Conservation (phyloP, 2,113 vertebrate species). For the Sclerurus mexicanus region DNA sequence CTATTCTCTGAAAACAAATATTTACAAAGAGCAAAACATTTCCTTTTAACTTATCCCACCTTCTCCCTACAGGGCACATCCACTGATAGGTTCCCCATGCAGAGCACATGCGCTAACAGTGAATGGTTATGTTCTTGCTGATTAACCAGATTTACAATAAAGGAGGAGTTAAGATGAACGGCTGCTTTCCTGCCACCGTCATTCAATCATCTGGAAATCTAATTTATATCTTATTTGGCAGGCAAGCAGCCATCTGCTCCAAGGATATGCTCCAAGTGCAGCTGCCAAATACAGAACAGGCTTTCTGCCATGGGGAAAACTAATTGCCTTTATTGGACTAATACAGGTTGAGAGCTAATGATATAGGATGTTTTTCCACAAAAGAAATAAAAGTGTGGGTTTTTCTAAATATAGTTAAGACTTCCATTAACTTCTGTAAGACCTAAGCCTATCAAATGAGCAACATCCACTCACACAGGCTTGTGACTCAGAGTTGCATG, state of each 20-base stretch:
- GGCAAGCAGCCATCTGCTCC: conserved; percentile 74
- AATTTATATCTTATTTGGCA: conserved; percentile 69
- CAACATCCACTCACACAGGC: not conserved
- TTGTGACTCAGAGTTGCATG: not conserved
- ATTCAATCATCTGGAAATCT: conserved; percentile 75
- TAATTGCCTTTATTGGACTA: conserved; percentile 68
- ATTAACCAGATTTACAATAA: not conserved
- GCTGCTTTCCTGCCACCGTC: conserved; percentile 43
- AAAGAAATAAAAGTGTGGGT: not conserved
- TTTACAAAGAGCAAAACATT: not conserved
- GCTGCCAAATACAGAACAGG: conserved; percentile 62
- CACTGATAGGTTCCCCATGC: not conserved
- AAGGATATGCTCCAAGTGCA: conserved; percentile 67
- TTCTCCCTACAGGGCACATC: not conserved
- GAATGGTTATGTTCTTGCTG: not conserved
- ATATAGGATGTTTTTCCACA: not conserved
- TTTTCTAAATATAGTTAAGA: not conserved
- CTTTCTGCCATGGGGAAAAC: conserved; percentile 56
- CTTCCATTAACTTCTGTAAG: not conserved
- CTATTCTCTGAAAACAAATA: not conserved
- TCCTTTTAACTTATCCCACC: not conserved
- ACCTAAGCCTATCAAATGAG: not conserved
- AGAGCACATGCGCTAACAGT: fast-evolving
- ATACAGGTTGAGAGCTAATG: conserved; percentile 46
- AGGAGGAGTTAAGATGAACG: conserved; percentile 35